A percentile compares a stretch with the other conserved stretches of the same genome.
phyloP scores from a whole-genome alignment of 2,888 invertebrate species.

The Agrotis clavis region DNA sequence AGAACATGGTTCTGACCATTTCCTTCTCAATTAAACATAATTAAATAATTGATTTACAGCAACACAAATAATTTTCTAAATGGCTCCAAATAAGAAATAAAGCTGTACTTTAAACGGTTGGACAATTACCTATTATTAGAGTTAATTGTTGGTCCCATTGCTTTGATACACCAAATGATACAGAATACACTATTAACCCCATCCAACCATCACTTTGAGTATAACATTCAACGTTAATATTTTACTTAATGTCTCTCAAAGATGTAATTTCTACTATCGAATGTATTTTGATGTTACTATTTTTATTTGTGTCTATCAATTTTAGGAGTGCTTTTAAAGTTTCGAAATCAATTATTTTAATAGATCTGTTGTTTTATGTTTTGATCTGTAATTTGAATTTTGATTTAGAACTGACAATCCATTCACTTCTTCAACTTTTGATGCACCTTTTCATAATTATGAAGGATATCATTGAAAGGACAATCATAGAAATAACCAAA shows the following conservation, averaged over 20 bases:
- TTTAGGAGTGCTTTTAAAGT: conserved; percentile 24
- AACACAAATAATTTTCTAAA: conserved; percentile 69
- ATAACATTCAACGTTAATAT: conserved; percentile 77
- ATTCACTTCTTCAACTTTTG: conserved; percentile 3
- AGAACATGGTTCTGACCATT: conserved; percentile 52
- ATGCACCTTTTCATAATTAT: background rate
- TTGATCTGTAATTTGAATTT: conserved; percentile 38
- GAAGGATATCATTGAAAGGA: background rate
- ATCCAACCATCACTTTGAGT: conserved; percentile 64
- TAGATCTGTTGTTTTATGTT: conserved; percentile 38
- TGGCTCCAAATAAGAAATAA: conserved; percentile 67
- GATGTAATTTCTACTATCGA: conserved; percentile 64
- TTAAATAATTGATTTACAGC: conserved; percentile 71
- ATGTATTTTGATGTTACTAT: conserved; percentile 33
- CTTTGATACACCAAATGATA: conserved; percentile 81
- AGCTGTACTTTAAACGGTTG: conserved; percentile 67
- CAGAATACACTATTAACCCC: conserved; percentile 75
- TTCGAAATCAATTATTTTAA: conserved; percentile 54
- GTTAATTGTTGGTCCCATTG: conserved; percentile 82
- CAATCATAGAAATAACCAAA: too few species aligned
- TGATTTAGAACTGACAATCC: conserved; percentile 30
- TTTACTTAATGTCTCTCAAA: conserved; percentile 76
- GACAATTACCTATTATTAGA: conserved; percentile 81
- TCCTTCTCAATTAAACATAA: conserved; percentile 69
- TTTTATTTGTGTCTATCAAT: conserved; percentile 55